Base-by-base conservation (phyloP, 2,797 vertebrate genomes). In the Melanogrammus aeglefinus region DNA sequence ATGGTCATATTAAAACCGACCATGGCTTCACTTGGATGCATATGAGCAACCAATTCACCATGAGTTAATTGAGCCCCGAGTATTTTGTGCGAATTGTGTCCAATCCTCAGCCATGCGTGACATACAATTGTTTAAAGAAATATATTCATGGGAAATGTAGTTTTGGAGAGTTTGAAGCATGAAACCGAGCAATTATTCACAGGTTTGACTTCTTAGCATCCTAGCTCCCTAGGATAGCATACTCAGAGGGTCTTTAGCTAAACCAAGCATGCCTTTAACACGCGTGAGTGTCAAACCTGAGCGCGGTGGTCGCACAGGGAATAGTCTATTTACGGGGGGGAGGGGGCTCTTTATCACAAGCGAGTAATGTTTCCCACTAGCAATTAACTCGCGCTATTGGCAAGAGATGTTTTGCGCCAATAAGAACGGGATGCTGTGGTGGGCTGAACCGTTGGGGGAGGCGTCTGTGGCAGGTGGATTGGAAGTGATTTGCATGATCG, bases 341-440 rank as follows among this genome's bases (percentile, higher is more conserved):
- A 6, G 35, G 35, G 38, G 8, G 38, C 79, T 78, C 75, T 85
- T 77, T 82, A 86, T 91, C 86, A 79, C 21, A 76, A 82, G 88
- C 89, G 87, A 90, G 90, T 81, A 83, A 78, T 79, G 36, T 82
- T 84, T 85, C 87, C 86, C 72, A 41, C 81, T 86, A 85, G 85
- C 88, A 89, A 88, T 92, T 89, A 92, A 82, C 85, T 86, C 0
- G 14, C 74, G n/a, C 79, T 83, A 82, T 75, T 80, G 84, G 85
- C 81, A 76, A 75, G 80, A 88, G 84, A 87, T 90, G 83, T 90
- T 89, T 82, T 85, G 86, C 85, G 88, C 91, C 86, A 92, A 92
- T 92, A 91, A 92, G 85, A 81, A 85, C 21, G 73, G 87, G 84
- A 85, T 82, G 86, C 90, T 90, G 89, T 89, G 87, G 87, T 91